These are phyloP conservation scores for Nerophis ophidion DNA, from an alignment of 2,113 vertebrate species.

Conservation along the genomic window DNA sequence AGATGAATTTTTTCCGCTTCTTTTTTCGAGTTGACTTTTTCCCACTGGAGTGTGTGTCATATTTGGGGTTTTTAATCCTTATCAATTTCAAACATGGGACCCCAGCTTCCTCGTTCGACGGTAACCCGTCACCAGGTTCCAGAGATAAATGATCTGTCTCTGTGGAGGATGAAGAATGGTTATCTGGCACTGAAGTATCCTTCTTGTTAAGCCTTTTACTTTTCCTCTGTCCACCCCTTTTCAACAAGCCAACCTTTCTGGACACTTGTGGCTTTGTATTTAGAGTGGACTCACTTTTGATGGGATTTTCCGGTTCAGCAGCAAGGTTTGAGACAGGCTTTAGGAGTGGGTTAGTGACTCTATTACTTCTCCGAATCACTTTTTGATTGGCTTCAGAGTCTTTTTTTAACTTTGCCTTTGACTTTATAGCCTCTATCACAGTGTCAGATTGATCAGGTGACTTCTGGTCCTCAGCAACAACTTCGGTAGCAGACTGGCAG, in stretches of 20 bases:
- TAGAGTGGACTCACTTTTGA: constrained; percentile 28
- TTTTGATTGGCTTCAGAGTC: constrained; percentile 34
- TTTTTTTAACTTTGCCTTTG: constrained; percentile 49
- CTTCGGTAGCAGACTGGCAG: constrained; percentile 46
- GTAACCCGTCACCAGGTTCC: constrained; percentile 34
- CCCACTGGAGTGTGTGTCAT: constrained; percentile 34
- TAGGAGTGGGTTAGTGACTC: constrained; percentile 41
- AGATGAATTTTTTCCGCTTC: constrained; percentile 70
- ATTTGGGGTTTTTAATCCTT: constrained; percentile 70
- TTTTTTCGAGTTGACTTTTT: constrained; percentile 62
- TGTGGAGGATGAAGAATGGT: constrained; percentile 23
- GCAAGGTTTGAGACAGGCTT: constrained; percentile 24
- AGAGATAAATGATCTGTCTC: constrained; percentile 27
- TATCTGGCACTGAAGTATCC: constrained; percentile 42
- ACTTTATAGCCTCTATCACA: constrained; percentile 41
- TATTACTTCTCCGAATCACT: constrained; percentile 56
- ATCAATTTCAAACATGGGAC: constrained; percentile 68
- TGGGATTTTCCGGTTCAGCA: constrained; percentile 43
- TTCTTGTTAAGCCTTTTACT: constrained; percentile 65
- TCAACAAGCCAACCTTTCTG: constrained; percentile 25
- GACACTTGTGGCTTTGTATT: constrained; percentile 51
- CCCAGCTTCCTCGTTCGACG: constrained; percentile 38
- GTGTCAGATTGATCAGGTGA: constrained; percentile 29
- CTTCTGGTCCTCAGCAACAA: constrained; percentile 61
- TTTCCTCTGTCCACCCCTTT: constrained; percentile 53